Conservation (phyloP, 1,140 invertebrate genomes). For the Daktulosphaira vitifoliae region DNA sequence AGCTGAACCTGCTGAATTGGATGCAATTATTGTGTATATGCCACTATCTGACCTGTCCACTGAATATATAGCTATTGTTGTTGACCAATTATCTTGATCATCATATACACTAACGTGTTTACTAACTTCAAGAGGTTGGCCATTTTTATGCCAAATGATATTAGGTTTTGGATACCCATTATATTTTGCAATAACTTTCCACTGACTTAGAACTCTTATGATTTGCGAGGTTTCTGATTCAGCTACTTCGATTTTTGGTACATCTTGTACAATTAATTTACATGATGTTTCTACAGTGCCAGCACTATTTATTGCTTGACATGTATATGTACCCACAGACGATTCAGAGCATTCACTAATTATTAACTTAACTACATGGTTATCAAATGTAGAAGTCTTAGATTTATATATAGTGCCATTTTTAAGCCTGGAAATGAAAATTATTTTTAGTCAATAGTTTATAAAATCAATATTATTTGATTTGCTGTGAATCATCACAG, state of each 20-base stretch:
- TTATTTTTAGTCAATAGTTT: too few species aligned
- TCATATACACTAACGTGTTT: constrained; percentile 45
- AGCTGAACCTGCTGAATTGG: constrained; percentile 60
- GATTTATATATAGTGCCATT: constrained; percentile 45
- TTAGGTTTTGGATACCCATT: constrained; percentile 59
- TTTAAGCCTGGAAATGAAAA: constrained; percentile 43
- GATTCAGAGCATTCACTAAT: constrained; percentile 57
- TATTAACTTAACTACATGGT: constrained; percentile 61
- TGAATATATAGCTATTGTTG: constrained; percentile 54
- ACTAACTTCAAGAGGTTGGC: constrained; percentile 47
- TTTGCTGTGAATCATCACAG: background rate
- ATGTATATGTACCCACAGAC: constrained; percentile 61
- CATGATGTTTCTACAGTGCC: constrained; percentile 63
- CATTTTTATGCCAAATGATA: constrained; percentile 57
- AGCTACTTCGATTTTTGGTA: constrained; percentile 54
- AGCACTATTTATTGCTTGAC: constrained; percentile 59
- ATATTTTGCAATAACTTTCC: constrained; percentile 53
- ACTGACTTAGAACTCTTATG: constrained; percentile 51
- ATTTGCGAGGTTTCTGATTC: constrained; percentile 54
- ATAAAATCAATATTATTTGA: background rate
- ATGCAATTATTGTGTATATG: constrained; percentile 56
- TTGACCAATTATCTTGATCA: constrained; percentile 47
- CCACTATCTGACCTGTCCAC: constrained; percentile 54
- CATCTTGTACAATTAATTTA: constrained; percentile 55
- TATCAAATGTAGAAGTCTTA: constrained; percentile 55